phyloP scores from a whole-genome alignment of 2,113 vertebrate genomes.

The Sinocyclocheilus anshuiensis region DNA sequence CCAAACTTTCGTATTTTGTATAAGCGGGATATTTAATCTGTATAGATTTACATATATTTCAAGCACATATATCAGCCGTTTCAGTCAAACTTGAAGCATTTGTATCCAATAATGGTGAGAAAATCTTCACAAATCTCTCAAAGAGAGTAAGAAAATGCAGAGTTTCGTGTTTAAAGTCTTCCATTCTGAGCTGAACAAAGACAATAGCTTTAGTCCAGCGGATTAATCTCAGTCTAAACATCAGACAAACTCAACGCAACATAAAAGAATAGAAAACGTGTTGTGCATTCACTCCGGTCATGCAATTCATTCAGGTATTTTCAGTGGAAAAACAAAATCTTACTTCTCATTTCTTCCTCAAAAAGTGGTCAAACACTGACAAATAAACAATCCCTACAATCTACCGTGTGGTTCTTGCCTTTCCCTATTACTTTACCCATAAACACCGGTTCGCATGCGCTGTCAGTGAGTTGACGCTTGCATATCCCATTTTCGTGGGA shows the following conservation, averaged over 20 bases:
- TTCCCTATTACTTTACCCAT: constrained; percentile 70
- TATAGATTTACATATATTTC: not conserved
- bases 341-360: not conserved
- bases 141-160: not conserved
- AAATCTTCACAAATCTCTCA: not conserved
- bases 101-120: not conserved
- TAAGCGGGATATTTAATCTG: not conserved
- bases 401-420: constrained; percentile 64
- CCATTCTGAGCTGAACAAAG: not conserved
- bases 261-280: not conserved
- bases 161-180: constrained; percentile 6
- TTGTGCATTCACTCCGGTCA: constrained; percentile 33
- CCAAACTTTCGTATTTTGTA: no score
- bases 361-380: constrained; percentile 42
- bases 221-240: constrained; percentile 5
- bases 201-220: not conserved
- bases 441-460: constrained; percentile 62
- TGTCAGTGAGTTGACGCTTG: constrained; percentile 63
- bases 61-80: not conserved
- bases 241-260: not conserved
- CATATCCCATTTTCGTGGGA: constrained; percentile 73
- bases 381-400: constrained; percentile 67
- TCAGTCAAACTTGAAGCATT: not conserved
- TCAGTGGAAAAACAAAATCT: not conserved
- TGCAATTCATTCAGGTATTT: constrained; percentile 32